Evolutionary conservation across 2,113 vertebrate species (phyloP).

Genomic region (Bettongia penicillata): DNA sequence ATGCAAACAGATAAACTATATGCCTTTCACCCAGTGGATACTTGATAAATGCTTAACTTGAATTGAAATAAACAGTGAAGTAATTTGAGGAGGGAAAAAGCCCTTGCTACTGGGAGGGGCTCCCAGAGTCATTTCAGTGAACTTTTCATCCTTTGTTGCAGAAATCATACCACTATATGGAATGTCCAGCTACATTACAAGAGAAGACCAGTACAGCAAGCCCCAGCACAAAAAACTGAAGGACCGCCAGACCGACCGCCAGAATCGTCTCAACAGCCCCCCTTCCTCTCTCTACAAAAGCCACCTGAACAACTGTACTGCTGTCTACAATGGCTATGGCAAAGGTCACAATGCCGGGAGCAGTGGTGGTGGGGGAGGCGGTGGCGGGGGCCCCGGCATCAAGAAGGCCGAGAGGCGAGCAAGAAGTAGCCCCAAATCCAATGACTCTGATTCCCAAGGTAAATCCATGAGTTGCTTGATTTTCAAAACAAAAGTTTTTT

Average conservation of each 20-base stretch:
- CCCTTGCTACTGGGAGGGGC: not conserved
- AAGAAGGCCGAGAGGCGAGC: constrained; percentile 92
- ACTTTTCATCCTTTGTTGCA: constrained; percentile 66
- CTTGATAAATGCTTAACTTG: not conserved
- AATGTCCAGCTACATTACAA: constrained; percentile 95
- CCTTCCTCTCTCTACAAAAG: constrained; percentile 93
- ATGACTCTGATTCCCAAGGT: constrained; percentile 91
- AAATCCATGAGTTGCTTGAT: constrained; percentile 51
- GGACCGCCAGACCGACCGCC: constrained; percentile 93
- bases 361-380: constrained; percentile 77
- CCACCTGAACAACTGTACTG: constrained; percentile 85
- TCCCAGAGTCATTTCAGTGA: not conserved
- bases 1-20: too few species aligned
- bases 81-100: not conserved
- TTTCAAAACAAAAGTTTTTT: not conserved
- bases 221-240: constrained; percentile 97
- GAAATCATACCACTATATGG: constrained; percentile 97
- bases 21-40: not conserved
- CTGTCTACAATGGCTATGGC: constrained; percentile 92
- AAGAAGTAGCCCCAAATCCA: constrained; percentile 92
- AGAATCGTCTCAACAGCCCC: constrained; percentile 95
- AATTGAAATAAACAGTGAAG: not conserved
- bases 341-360: constrained; percentile 86
- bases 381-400: constrained; percentile 84
- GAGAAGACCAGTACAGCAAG: constrained; percentile 96